These are phyloP conservation scores for Lepidurus arcticus DNA, from an alignment of 1,140 invertebrate genomes.

Conservation along the genomic window DNA sequence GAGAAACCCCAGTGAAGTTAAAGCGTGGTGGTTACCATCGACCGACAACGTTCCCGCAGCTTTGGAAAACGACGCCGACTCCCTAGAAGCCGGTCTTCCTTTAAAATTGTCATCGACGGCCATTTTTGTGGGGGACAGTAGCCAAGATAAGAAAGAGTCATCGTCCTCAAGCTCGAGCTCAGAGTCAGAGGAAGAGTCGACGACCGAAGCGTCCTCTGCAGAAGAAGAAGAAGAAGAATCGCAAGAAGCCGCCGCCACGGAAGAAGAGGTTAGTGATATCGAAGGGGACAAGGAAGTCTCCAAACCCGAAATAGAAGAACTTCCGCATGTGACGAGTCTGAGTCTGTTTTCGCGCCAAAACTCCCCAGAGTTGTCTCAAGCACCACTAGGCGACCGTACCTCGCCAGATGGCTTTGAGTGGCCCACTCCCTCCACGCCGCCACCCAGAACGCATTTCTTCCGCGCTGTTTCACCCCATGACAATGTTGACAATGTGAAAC, in stretches of 20 bases:
- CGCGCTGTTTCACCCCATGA: constrained; percentile 26
- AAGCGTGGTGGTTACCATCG: constrained; percentile 55
- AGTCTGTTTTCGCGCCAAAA: background rate
- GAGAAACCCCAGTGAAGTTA: constrained; percentile 58
- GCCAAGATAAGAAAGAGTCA: background rate
- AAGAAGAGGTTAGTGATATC: constrained; percentile 24
- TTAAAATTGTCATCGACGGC: background rate
- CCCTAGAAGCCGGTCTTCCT: background rate
- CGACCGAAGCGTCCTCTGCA: constrained; percentile 25
- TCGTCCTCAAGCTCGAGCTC: constrained; percentile 1
- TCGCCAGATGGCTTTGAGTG: constrained; percentile 64
- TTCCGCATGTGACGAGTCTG: constrained; percentile 23
- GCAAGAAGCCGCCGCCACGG: constrained; percentile 16
- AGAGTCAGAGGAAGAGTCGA: constrained; percentile 27
- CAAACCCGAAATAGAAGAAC: background rate
- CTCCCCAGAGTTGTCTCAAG: constrained; percentile 38
- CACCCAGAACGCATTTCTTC: constrained; percentile 30
- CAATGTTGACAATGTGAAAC: constrained; percentile 15
- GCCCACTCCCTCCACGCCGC: constrained; percentile 30
- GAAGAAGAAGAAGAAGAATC: constrained; percentile 2
- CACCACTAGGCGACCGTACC: constrained; percentile 65
- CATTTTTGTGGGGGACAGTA: constrained; percentile 23
- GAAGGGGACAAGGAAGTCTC: background rate
- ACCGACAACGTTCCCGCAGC: constrained; percentile 48
- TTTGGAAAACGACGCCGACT: constrained; percentile 27